These are phyloP conservation scores for Bradypus variegatus DNA, from an alignment of 2,797 vertebrate species.

Conservation along the genomic window DNA sequence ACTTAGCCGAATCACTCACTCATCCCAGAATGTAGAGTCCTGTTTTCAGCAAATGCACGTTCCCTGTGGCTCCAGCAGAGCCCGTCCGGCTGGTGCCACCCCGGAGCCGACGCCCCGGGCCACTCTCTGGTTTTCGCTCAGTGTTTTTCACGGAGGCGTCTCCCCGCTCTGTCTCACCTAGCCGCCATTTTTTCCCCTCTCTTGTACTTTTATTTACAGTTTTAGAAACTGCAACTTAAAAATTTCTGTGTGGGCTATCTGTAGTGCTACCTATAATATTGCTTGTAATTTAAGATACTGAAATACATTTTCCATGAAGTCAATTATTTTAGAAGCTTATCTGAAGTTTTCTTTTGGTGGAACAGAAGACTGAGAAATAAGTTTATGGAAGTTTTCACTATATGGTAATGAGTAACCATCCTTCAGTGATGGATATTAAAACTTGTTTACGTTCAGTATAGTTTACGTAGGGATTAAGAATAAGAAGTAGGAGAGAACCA, in stretches of 20 bases:
- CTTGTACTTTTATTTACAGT: slow-evolving; percentile 15
- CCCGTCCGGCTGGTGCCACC: too few relatives aligned
- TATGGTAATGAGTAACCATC: not conserved
- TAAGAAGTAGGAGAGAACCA: not conserved
- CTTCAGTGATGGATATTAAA: not conserved
- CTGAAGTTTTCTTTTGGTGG: not conserved
- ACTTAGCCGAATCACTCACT: too few relatives aligned
- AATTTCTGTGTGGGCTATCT: not conserved
- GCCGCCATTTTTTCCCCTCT: too few relatives aligned
- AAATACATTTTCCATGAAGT: not conserved
- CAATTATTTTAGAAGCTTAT: not conserved
- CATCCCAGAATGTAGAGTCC: too few relatives aligned
- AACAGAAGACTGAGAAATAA: not conserved
- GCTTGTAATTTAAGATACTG: not conserved
- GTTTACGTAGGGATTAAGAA: not conserved
- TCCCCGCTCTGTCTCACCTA: too few relatives aligned
- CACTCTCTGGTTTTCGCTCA: too few relatives aligned
- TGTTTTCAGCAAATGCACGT: too few relatives aligned
- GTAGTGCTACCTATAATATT: not conserved
- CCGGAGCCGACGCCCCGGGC: too few relatives aligned
- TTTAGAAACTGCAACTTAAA: slow-evolving; percentile 7
- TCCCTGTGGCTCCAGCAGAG: too few relatives aligned
- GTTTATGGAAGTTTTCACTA: not conserved
- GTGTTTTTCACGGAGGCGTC: too few relatives aligned
- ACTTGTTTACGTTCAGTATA: not conserved